Base-by-base conservation (phyloP, 2,797 vertebrate species). In the Acrossocheilus wenchowensis region DNA sequence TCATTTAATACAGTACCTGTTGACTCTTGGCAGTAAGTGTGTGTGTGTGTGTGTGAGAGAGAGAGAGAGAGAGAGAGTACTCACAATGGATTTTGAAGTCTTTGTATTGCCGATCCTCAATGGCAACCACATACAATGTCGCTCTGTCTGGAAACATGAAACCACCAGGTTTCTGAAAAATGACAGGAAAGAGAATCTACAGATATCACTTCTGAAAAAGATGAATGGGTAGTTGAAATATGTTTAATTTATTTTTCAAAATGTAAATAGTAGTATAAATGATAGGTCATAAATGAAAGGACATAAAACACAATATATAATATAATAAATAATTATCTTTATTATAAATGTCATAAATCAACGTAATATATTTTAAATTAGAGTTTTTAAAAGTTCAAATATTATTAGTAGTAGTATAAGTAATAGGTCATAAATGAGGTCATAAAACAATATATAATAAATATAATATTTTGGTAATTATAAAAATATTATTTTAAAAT, bases 1-100 rank as follows among this genome's bases (percentile, higher is more conserved):
- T 57, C 6, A 43, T 69, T 85, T 15, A 17, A 84, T 75, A 50
- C 21, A 60, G n/a, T 6, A 62, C n/a, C n/a, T 64, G 11, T 43
- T 43, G 52, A 6, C 12, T 82, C 66, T 54, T 39, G 5, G 21
- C 21, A 19, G 45, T 48, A 8, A 73, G 72, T 26, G 26, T 26
- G 30, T 60, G 12, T 87, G 68, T 39, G 78, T 88, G 81, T 74
- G 81, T 64, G 85, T 1, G 26, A 26, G 26, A 26, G 26, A 26
- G 26, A 26, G 26, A 26, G 26, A 26, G 26, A 17, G 78, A 81
- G 81, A 62, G 78, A 45, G 75, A 41, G 81, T 80, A 93, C 98
- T 99, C 92, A 99, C 98, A 99, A 91, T 99, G 98, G 90, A 99
- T 99, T 96, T 99, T 99, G 94, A 98, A 99, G 95, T 99, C 98